These are phyloP conservation scores for Acleris emargana DNA, from an alignment of 2,888 invertebrate species.

Conservation along the genomic window DNA sequence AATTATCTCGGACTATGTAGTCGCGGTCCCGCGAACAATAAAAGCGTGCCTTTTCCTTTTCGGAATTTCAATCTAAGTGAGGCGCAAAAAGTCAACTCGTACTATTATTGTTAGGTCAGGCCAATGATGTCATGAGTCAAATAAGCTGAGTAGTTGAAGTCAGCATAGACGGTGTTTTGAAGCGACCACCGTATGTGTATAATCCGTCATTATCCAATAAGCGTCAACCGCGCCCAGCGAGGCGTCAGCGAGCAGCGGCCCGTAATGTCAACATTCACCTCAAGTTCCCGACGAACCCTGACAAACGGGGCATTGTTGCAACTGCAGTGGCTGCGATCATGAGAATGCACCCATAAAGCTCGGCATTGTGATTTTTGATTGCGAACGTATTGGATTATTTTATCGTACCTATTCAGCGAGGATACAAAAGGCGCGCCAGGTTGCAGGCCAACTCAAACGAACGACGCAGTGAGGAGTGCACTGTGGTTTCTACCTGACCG, in stretches of 20 bases:
- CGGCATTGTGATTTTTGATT: constrained; percentile 66
- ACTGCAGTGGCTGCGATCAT: constrained; percentile 33
- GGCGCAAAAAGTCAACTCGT: constrained; percentile 21
- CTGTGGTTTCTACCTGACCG: constrained; percentile 37
- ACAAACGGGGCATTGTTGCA: constrained; percentile 76
- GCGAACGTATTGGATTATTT: constrained; percentile 54
- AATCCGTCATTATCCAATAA: constrained; percentile 34
- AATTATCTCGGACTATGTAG: constrained; percentile 41
- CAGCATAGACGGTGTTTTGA: constrained; percentile 10
- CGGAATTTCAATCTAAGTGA: constrained; percentile 18
- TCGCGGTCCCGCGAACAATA: constrained; percentile 30
- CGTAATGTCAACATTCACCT: constrained; percentile 49
- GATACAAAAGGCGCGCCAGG: constrained; percentile 58
- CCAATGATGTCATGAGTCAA: constrained; percentile 32
- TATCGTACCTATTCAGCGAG: constrained; percentile 49
- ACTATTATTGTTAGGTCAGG: neutral
- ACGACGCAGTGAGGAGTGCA: constrained; percentile 41
- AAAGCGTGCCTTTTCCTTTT: constrained; percentile 20
- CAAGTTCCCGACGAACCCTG: constrained; percentile 70
- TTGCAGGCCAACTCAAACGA: constrained; percentile 50
- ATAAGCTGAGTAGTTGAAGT: constrained; percentile 17
- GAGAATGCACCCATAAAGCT: constrained; percentile 73
- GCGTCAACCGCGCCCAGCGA: constrained; percentile 34
- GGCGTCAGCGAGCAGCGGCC: constrained; percentile 31
- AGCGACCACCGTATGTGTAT: constrained; percentile 19